Base-by-base conservation (phyloP, 2,888 invertebrate genomes). In the Hedychridium roseum region DNA sequence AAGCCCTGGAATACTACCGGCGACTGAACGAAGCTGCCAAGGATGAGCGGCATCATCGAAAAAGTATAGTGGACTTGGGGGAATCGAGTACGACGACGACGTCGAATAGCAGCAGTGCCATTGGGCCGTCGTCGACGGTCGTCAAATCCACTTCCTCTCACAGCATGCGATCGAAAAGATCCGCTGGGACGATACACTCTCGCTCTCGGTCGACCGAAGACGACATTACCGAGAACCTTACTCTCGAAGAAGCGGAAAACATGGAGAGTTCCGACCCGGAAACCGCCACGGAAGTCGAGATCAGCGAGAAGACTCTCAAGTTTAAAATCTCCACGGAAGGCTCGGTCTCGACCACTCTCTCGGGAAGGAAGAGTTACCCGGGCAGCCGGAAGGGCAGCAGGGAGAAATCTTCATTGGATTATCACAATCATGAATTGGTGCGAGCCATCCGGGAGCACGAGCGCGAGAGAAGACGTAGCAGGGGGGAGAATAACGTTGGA, bases 251-350 rank as follows among this genome's bases (percentile, higher is more conserved):
- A 16, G 82, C 82, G 2, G 83, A 84, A 41, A 62, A 80, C 66
- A 43, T 80, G 73, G 68, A 79, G 71, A 85, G 84, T 63, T 86
- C 85, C 7, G 85, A 85, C 58, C 83, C 85, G 2, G 88, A 88
- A 69, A 87, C 88, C 0, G 88, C 86, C 35, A 88, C 87, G 17
- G 88, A 88, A 75, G 88, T 88, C 32, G 88, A 88, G 75, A 86
- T 88, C 53, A 88, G 88, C 52, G 90, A 90, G 72, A 88, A 88
- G 71, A 85, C 89, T 1, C 82, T 89, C 27, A 89, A 89, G 71
- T 89, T 89, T 72, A 89, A 89, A 74, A 89, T 89, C 58, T 88
- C 88, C 23, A 89, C 89, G 1, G 89, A 89, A 70, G 84, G 85
- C 43, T 82, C 81, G 54, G 76, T 82, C 60, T 78, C 80, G 15